These are phyloP conservation scores for Aurelia aurita complex sp. Pacific DNA, from an alignment of 30 jellyfish, hydroid and myxozoan genomes.

Conservation along the genomic window DNA sequence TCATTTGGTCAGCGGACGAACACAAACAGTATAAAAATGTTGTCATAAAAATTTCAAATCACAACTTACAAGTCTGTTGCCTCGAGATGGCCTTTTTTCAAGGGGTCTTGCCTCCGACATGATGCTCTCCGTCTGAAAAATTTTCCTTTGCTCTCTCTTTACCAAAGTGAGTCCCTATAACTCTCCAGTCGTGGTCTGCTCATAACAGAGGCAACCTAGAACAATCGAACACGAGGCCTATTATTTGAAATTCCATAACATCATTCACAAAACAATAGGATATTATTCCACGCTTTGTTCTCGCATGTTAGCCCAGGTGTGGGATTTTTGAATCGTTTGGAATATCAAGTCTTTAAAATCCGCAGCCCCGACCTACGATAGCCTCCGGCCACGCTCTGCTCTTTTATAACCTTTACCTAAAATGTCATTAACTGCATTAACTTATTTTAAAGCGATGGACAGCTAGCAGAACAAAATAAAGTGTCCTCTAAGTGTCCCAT, in stretches of 20 bases:
- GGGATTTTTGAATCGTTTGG: constrained; percentile 41
- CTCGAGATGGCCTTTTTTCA: constrained; percentile 58
- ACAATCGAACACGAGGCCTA: constrained; percentile 73
- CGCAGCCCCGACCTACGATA: neutral
- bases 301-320: constrained; percentile 73
- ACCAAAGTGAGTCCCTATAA: constrained; percentile 34
- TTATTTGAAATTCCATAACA: constrained; percentile 49
- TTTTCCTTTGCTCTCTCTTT: neutral
- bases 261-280: constrained; percentile 56
- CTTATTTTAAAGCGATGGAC: too few relatives aligned
- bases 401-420: too few relatives aligned
- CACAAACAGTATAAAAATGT: neutral
- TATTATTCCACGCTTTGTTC: constrained; percentile 58
- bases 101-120: constrained; percentile 38
- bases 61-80: constrained; percentile 50
- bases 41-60: too few relatives aligned
- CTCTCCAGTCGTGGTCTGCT: constrained; percentile 37
- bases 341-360: neutral
- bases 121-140: neutral
- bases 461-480: too few relatives aligned
- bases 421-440: too few relatives aligned
- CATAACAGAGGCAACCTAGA: constrained; percentile 26
- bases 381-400: constrained; percentile 40
- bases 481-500: too few relatives aligned
- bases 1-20: constrained; percentile 17